phyloP scores from a whole-genome alignment of 2,888 invertebrate species.

The Drosophila cracens region DNA sequence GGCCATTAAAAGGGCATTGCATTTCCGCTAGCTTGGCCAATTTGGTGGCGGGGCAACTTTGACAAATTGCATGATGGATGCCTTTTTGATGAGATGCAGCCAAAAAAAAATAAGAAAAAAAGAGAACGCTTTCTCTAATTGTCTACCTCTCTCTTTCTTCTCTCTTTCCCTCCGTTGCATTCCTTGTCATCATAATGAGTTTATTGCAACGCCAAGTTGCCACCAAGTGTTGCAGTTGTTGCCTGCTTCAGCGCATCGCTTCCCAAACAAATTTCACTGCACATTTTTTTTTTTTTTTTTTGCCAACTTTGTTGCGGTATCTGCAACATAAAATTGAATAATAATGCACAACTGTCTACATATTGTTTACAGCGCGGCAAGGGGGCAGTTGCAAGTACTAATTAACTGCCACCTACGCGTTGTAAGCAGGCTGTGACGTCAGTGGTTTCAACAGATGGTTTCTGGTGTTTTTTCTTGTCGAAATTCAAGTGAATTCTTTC shows the following conservation, averaged over 20 bases:
- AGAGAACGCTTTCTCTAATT: conserved; percentile 5
- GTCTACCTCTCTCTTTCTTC: neutral
- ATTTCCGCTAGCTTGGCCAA: conserved; percentile 32
- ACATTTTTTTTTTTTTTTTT: conserved; percentile 46
- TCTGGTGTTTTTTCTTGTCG: neutral
- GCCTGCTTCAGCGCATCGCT: conserved; percentile 1
- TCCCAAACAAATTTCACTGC: conserved; percentile 60
- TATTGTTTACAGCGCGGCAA: conserved; percentile 4
- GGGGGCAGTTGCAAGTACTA: neutral
- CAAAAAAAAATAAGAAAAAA: conserved; percentile 2
- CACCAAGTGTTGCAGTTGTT: conserved; percentile 23
- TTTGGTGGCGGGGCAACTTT: conserved; percentile 20
- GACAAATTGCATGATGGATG: conserved; percentile 62
- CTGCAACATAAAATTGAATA: conserved; percentile 24
- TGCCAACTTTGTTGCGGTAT: conserved; percentile 40
- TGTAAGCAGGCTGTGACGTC: neutral
- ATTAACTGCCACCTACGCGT: conserved; percentile 10
- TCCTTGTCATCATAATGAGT: conserved; percentile 69
- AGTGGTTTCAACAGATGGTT: neutral
- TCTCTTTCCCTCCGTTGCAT: conserved; percentile 43
- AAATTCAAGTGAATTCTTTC: conserved; percentile 15
- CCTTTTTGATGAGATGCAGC: conserved; percentile 58
- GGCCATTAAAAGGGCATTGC: conserved; percentile 48
- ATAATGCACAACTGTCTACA: conserved; percentile 22
- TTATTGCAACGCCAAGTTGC: conserved; percentile 37